phyloP scores from a whole-genome alignment of 2,888 invertebrate species.

The Cinara cedri region DNA sequence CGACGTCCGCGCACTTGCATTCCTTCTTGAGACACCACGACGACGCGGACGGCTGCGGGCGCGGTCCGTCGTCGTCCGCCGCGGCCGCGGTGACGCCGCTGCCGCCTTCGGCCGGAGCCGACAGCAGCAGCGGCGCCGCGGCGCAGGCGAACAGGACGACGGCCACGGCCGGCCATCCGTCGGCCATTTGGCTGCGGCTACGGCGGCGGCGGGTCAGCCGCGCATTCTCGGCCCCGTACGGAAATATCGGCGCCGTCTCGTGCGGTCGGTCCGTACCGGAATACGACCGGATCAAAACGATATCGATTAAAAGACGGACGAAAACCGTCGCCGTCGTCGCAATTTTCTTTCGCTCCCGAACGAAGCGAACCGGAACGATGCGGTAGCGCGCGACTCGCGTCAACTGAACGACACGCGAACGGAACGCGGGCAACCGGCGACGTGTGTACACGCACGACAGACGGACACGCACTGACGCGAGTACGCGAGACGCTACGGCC shows the following conservation, averaged over 20 bases:
- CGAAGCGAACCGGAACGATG: neutral
- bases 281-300: neutral
- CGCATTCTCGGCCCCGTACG: neutral
- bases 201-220: neutral
- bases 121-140: slow-evolving; percentile 17
- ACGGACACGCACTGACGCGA: slow-evolving; percentile 30
- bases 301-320: too few relatives aligned
- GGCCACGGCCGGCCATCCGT: slow-evolving; percentile 36
- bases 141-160: slow-evolving; percentile 43
- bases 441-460: neutral
- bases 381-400: neutral
- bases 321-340: neutral
- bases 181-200: slow-evolving; percentile 18
- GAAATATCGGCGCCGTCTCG: neutral
- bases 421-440: neutral
- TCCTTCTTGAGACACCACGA: slow-evolving; percentile 16
- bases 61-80: slow-evolving; percentile 4
- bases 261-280: neutral
- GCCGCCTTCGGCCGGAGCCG: slow-evolving; percentile 13
- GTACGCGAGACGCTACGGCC: neutral
- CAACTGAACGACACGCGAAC: neutral
- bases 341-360: neutral
- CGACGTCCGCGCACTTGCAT: slow-evolving; percentile 18
- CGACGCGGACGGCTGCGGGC: neutral
- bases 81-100: neutral